Evolutionary conservation across 2,113 vertebrate species (phyloP), one percentile per base, ranked within the genome.

Genomic region (Actenoides hombroni): DNA sequence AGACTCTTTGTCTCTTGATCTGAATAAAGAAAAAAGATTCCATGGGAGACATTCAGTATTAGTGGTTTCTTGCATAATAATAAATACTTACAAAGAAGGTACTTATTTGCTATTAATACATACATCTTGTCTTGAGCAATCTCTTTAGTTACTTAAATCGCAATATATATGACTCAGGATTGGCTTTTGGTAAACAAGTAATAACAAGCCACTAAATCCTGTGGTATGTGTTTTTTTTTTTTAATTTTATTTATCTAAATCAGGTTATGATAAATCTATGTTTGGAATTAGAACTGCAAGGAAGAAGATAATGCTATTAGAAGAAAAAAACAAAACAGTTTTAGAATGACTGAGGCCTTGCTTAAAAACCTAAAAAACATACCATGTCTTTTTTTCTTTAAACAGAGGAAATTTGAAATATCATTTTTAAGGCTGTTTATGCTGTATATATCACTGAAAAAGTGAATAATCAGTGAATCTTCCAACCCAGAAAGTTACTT

Each of bases 241-340:
- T 51, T 51, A 7, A 37, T 94, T 93, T 90, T 10, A 78, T 93
- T 94, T 95, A 49, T 57, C 39, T 86, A 60, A 86, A 78, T 78
- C 74, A 86, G 69, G 64, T 83, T 75, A 90, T 73, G 48, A 75
- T 81, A 79, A 93, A 89, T 73, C 42, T 56, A 12, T 77, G 20
- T 65, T 94, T 88, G 54, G 65, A 92, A 67, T 63, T 78, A 79
- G 60, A 90, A n/a, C 44, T 88, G 25, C 20, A 84, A 78, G 17
- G 31, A 63, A 69, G 29, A 90, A 64, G 19, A 35, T 69, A 73
- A 88, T 11, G 11, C 19, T 48, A 21, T 71, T 83, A 80, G 31
- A 21, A 70, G 42, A 86, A 78, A 33, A 25, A 74, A 89, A 1
- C 23, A 48, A 23, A 20, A 48, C 31, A 90, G 24, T 74, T 90